phyloP scores from a whole-genome alignment of 2,888 invertebrate species.

The Tholera decimalis region DNA sequence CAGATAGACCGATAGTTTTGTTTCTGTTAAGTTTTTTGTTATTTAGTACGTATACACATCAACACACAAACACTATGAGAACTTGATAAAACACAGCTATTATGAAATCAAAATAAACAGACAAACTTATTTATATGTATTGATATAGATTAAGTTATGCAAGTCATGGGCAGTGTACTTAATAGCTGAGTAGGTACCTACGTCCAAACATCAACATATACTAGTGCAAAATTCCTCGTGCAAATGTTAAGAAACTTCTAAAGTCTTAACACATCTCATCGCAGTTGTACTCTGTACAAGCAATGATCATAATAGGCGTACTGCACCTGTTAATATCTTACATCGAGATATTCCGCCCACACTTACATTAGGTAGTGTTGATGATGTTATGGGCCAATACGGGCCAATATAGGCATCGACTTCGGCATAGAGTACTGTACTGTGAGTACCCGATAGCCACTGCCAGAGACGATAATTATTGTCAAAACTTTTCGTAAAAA shows the following conservation, averaged over 20 bases:
- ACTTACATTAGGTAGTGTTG: slow-evolving; percentile 37
- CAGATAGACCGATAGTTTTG: too few species aligned
- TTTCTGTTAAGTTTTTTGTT: too few species aligned
- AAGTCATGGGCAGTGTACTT: too few species aligned
- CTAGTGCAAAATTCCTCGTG: background rate
- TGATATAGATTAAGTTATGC: too few species aligned
- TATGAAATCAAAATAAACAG: too few species aligned
- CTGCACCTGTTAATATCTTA: slow-evolving; percentile 35
- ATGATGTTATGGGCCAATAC: slow-evolving; percentile 19
- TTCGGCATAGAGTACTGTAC: background rate
- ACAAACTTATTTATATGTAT: too few species aligned
- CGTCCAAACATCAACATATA: too few species aligned
- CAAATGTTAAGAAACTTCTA: background rate
- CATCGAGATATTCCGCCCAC: slow-evolving; percentile 31
- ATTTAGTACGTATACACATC: too few species aligned
- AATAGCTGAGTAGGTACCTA: too few species aligned
- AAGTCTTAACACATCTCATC: background rate
- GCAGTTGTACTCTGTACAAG: background rate
- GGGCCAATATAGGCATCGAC: background rate
- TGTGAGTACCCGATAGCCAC: background rate
- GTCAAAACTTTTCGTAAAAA: background rate
- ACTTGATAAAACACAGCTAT: too few species aligned
- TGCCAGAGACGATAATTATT: background rate
- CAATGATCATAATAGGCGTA: slow-evolving; percentile 7
- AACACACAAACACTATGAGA: too few species aligned